Conservation (phyloP, 2,888 invertebrate species). For the Slavum lentiscoides region DNA sequence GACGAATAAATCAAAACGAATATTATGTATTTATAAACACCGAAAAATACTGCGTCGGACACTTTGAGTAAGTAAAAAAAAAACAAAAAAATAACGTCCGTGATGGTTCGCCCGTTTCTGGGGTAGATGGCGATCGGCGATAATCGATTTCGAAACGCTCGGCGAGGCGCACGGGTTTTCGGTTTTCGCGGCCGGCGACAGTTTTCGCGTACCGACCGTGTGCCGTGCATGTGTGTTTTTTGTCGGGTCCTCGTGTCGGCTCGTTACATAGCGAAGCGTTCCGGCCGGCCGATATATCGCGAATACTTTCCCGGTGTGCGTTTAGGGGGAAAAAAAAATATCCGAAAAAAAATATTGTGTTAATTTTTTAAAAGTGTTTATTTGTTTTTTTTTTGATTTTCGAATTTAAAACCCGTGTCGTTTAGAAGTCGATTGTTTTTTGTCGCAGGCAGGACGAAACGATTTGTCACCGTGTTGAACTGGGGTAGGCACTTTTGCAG, state of each 20-base stretch:
- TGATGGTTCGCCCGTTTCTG: constrained; percentile 13
- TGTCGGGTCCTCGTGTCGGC: neutral
- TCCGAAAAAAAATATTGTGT: too few relatives aligned
- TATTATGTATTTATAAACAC: too few relatives aligned
- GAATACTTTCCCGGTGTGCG: neutral
- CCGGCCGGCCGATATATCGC: neutral
- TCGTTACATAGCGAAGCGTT: too few relatives aligned
- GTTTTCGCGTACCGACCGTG: constrained; percentile 41
- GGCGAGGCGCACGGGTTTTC: neutral
- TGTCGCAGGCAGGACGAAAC: too few relatives aligned
- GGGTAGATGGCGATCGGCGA: constrained; percentile 43
- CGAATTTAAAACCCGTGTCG: too few relatives aligned
- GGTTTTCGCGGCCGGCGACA: neutral
- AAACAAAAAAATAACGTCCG: too few relatives aligned
- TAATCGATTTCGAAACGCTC: constrained; percentile 47
- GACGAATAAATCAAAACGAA: too few relatives aligned
- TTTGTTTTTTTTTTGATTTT: neutral
- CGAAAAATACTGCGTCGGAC: too few relatives aligned
- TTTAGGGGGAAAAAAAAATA: neutral
- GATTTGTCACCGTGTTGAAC: too few relatives aligned
- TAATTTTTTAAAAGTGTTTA: neutral
- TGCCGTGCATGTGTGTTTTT: constrained; percentile 5
- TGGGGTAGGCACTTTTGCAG: too few relatives aligned
- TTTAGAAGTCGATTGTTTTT: too few relatives aligned
- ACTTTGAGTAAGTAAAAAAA: too few relatives aligned